These are phyloP conservation scores for Cyclopterus lumpus DNA, from an alignment of 2,797 vertebrate genomes.

Conservation along the genomic window DNA sequence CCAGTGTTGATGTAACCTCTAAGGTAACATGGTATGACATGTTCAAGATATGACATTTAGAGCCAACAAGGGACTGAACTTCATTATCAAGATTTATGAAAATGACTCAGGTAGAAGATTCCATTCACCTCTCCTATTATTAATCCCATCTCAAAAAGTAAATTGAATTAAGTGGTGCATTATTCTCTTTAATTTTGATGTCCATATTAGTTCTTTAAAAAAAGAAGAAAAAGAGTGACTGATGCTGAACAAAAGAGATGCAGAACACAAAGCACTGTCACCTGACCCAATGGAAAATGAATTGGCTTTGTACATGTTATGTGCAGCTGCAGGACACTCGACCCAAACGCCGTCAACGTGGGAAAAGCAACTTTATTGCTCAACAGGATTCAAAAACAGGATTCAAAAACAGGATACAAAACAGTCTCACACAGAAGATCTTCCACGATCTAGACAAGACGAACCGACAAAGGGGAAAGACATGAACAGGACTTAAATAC, in stretches of 20 bases:
- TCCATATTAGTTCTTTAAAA: slow-evolving; percentile 53
- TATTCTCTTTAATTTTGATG: slow-evolving; percentile 75
- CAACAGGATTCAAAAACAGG: no score
- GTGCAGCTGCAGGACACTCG: no score
- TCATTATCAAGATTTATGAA: slow-evolving; percentile 86
- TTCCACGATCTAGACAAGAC: no score
- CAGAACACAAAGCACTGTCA: slow-evolving; percentile 45
- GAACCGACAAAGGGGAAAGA: no score
- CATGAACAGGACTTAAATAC: no score
- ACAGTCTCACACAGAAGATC: no score
- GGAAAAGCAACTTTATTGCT: no score
- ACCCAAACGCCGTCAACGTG: no score
- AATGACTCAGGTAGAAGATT: slow-evolving; percentile 79
- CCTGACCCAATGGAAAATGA: slow-evolving; percentile 47
- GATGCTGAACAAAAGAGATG: slow-evolving; percentile 58
- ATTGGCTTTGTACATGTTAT: slow-evolving; percentile 58
- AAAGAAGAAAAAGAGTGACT: slow-evolving; percentile 43
- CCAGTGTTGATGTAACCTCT: slow-evolving; percentile 75
- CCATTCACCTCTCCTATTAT: slow-evolving; percentile 74
- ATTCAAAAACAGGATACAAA: no score
- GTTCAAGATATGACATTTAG: slow-evolving; percentile 83
- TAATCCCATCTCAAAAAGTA: slow-evolving; percentile 75
- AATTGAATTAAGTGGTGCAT: slow-evolving; percentile 80
- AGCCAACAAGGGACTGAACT: slow-evolving; percentile 82
- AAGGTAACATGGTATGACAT: slow-evolving; percentile 79